These are phyloP conservation scores for Sinocyclocheilus rhinocerous DNA, from an alignment of 2,113 vertebrate species.

Conservation along the genomic window DNA sequence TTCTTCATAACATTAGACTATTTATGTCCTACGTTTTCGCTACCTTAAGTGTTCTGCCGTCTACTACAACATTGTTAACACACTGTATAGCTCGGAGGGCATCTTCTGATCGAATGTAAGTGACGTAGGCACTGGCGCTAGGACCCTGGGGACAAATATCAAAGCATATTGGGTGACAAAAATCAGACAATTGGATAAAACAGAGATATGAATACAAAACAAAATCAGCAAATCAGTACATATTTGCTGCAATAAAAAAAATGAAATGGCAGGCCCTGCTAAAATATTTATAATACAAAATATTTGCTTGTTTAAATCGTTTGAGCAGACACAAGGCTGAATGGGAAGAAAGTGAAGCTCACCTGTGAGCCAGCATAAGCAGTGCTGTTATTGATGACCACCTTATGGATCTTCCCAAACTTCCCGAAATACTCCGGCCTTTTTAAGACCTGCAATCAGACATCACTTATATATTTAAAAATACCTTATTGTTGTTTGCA, in stretches of 20 bases:
- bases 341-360: conserved; percentile 28
- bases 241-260: too few species aligned
- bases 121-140: conserved; percentile 91
- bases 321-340: not conserved
- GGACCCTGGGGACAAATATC: conserved; percentile 78
- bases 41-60: conserved; percentile 92
- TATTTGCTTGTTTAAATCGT: not conserved
- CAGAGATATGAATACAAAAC: too few species aligned
- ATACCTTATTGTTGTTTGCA: not conserved
- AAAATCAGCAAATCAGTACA: not conserved
- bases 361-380: conserved; percentile 94
- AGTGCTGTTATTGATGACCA: conserved; percentile 94
- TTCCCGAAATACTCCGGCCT: conserved; percentile 92
- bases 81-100: conserved; percentile 92
- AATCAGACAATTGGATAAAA: not conserved
- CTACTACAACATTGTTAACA: conserved; percentile 91
- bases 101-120: conserved; percentile 90
- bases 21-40: not conserved
- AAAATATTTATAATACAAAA: not conserved
- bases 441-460: conserved; percentile 85
- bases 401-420: conserved; percentile 95
- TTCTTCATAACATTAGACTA: not conserved
- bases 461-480: conserved; percentile 42
- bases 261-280: not conserved
- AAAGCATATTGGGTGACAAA: not conserved